These are phyloP conservation scores for Rattus rattus DNA, from an alignment of 2,113 vertebrate genomes.

Conservation along the genomic window DNA sequence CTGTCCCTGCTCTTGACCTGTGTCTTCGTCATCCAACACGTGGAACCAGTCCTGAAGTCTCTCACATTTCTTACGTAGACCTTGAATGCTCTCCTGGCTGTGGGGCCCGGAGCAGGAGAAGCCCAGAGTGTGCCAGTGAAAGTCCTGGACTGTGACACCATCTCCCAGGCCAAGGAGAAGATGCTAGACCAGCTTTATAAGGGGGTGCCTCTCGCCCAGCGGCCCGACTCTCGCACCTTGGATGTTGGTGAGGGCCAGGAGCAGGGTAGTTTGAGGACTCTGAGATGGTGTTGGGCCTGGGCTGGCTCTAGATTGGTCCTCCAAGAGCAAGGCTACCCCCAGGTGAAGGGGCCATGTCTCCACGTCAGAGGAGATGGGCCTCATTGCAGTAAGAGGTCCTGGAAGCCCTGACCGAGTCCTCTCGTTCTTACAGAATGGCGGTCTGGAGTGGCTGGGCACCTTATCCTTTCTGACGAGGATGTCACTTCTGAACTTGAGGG, in stretches of 20 bases:
- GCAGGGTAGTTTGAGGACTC: neutral
- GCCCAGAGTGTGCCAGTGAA: conserved; percentile 92
- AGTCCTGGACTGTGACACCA: conserved; percentile 96
- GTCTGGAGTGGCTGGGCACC: conserved; percentile 96
- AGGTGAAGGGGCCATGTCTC: neutral
- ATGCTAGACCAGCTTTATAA: conserved; percentile 98
- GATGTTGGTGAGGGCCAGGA: conserved; percentile 92
- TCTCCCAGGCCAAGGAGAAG: conserved; percentile 98
- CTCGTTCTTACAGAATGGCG: conserved; percentile 91
- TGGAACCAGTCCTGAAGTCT: neutral
- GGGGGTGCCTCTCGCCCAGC: conserved; percentile 93
- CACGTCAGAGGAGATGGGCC: neutral
- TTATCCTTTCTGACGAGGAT: conserved; percentile 98
- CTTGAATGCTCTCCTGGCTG: conserved; percentile 92
- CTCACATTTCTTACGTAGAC: conserved; percentile 86
- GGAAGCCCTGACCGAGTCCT: neutral
- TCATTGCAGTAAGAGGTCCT: neutral
- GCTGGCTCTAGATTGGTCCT: neutral
- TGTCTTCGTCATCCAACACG: neutral
- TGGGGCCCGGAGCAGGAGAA: conserved; percentile 86
- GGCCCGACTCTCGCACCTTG: conserved; percentile 93
- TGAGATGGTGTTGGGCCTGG: neutral
- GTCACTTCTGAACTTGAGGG: conserved; percentile 97
- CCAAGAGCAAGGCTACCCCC: neutral
- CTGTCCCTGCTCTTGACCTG: neutral